A percentile compares a stretch with the other conserved stretches of the same genome.
Conservation (phyloP, 2,113 vertebrate genomes). For the Dascyllus trimaculatus region DNA sequence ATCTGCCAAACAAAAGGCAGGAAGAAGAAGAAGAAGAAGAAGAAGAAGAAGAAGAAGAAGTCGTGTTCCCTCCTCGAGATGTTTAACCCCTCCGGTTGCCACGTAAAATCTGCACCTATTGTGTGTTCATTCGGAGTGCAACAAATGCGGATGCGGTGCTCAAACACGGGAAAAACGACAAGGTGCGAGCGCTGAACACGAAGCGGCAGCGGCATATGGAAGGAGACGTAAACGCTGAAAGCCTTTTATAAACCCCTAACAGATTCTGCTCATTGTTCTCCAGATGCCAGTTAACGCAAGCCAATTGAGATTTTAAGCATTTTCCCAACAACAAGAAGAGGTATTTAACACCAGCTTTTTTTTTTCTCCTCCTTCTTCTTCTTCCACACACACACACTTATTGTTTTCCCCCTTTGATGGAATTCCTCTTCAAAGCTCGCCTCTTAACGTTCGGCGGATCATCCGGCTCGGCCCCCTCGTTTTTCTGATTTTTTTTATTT, state of each 20-base stretch:
- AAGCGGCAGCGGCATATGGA: constrained; percentile 64
- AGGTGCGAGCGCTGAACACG: constrained; percentile 70
- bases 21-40: constrained; percentile 25
- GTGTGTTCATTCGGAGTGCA: constrained; percentile 15
- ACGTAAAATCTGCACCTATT: constrained; percentile 29
- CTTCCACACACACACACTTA: constrained; percentile 52
- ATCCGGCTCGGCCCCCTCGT: constrained; percentile 75
- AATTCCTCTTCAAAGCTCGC: constrained; percentile 77
- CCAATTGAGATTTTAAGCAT: constrained; percentile 79
- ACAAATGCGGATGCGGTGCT: constrained; percentile 21
- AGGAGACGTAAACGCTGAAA: constrained; percentile 67
- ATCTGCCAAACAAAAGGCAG: constrained; percentile 71
- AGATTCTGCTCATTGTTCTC: constrained; percentile 77
- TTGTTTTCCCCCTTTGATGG: constrained; percentile 79
- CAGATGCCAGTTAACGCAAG: constrained; percentile 78
- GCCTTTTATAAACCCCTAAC: constrained; percentile 70
- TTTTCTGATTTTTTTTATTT: constrained; percentile 47
- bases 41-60: not conserved
- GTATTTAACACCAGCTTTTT: constrained; percentile 69
- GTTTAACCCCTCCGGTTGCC: constrained; percentile 10
- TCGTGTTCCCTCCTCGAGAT: not conserved
- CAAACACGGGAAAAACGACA: constrained; percentile 53
- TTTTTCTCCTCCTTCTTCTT: too few species aligned
- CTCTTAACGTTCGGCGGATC: constrained; percentile 74
- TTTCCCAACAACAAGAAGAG: constrained; percentile 73